Evolutionary conservation across 2,797 vertebrate species (phyloP).

Genomic region (Chloroceryle inda): DNA sequence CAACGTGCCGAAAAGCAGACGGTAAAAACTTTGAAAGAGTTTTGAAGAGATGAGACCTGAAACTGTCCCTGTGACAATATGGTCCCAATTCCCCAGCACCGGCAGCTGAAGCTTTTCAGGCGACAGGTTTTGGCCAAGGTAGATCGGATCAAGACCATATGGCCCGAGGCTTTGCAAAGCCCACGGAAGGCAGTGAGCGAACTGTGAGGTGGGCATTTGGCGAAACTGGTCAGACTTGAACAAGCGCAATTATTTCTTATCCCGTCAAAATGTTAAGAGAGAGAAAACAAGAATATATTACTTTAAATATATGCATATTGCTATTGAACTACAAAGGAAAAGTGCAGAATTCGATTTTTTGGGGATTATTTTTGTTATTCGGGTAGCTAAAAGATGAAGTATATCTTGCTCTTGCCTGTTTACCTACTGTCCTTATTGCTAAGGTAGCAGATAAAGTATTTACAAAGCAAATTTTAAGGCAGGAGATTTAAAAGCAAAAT

Average conservation of each 20-base stretch:
- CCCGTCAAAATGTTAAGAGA: background rate
- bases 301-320: background rate
- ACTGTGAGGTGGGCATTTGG: background rate
- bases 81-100: rapidly evolving
- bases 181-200: background rate
- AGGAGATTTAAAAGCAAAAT: background rate
- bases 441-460: background rate
- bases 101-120: background rate
- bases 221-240: background rate
- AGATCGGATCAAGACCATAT: rapidly evolving
- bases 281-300: background rate
- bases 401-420: background rate
- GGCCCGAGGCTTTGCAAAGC: background rate
- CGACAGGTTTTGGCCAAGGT: background rate
- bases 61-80: background rate
- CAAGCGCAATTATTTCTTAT: background rate
- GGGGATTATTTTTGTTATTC: background rate
- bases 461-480: conserved; percentile 10
- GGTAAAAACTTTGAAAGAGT: rapidly evolving
- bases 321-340: background rate
- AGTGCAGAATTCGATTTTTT: background rate
- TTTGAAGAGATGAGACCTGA: background rate
- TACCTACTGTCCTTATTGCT: rapidly evolving
- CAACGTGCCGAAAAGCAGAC: rapidly evolving
- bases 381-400: background rate